These are phyloP conservation scores for Oophaga pumilio DNA, from an alignment of 2,113 vertebrate species.

Conservation along the genomic window DNA sequence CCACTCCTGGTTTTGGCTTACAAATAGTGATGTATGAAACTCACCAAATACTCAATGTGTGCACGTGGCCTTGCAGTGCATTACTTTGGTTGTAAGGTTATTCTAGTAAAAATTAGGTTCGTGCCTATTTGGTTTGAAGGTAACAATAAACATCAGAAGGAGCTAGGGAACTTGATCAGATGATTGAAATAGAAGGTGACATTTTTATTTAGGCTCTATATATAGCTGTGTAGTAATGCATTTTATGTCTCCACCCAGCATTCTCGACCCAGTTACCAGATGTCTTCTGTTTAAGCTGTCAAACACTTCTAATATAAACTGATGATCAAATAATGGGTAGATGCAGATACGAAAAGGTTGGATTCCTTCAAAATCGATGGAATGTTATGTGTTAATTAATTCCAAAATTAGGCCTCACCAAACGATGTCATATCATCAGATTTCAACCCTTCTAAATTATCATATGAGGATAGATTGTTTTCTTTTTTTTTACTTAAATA, in stretches of 20 bases:
- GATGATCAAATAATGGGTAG: neutral
- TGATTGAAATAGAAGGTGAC: neutral
- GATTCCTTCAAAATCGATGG: neutral
- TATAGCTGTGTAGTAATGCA: neutral
- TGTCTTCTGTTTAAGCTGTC: slow-evolving; percentile 21
- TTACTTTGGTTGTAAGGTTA: no score
- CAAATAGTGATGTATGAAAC: no score
- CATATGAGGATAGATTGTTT: neutral
- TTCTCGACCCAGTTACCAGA: neutral
- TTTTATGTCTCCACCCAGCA: neutral
- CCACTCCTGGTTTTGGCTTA: no score
- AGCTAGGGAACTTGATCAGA: neutral
- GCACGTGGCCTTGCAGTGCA: no score
- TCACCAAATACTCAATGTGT: no score
- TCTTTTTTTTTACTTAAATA: neutral
- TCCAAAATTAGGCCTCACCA: neutral
- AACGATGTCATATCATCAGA: neutral
- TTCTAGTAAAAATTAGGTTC: no score
- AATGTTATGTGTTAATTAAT: slow-evolving; percentile 2
- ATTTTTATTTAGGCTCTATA: neutral
- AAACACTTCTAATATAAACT: neutral
- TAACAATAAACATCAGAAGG: neutral
- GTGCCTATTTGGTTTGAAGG: no score
- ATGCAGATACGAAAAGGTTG: neutral
- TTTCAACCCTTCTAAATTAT: neutral